These are phyloP conservation scores for Panopea generosa DNA, from an alignment of 2,888 invertebrate species.

Conservation along the genomic window DNA sequence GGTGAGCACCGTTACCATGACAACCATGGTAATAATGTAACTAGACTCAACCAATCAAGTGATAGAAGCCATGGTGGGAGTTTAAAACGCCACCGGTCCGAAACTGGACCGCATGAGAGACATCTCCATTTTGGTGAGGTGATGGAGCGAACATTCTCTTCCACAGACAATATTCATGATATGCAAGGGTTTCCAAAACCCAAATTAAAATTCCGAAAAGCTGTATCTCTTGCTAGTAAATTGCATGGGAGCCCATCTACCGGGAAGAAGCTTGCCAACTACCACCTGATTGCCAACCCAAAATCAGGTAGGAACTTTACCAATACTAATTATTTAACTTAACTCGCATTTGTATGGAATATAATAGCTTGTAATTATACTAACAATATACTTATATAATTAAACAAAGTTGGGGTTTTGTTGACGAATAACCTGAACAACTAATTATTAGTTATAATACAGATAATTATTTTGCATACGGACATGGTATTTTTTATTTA, in stretches of 20 bases:
- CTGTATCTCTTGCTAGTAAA: slow-evolving; percentile 80
- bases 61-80: slow-evolving; percentile 61
- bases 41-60: slow-evolving; percentile 21
- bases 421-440: too few relatives aligned
- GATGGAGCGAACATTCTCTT: slow-evolving; percentile 79
- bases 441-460: too few relatives aligned
- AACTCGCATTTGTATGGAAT: too few relatives aligned
- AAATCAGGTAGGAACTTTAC: slow-evolving; percentile 81
- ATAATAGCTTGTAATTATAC: too few relatives aligned
- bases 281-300: slow-evolving; percentile 82
- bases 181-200: slow-evolving; percentile 76
- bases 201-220: slow-evolving; percentile 81
- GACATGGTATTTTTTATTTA: too few relatives aligned
- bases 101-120: slow-evolving; percentile 72
- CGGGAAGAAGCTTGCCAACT: slow-evolving; percentile 82
- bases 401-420: too few relatives aligned
- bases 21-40: slow-evolving; percentile 37
- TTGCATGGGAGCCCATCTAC: slow-evolving; percentile 83
- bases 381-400: too few relatives aligned
- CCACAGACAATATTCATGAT: slow-evolving; percentile 82
- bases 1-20: slow-evolving; percentile 37
- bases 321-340: not conserved
- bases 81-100: slow-evolving; percentile 79
- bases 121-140: slow-evolving; percentile 78
- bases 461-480: too few relatives aligned